A percentile compares a stretch with the other conserved stretches of the same genome.
Evolutionary conservation across 1,140 invertebrate genomes (phyloP).

Genomic region (Polypedilum vanderplanki): DNA sequence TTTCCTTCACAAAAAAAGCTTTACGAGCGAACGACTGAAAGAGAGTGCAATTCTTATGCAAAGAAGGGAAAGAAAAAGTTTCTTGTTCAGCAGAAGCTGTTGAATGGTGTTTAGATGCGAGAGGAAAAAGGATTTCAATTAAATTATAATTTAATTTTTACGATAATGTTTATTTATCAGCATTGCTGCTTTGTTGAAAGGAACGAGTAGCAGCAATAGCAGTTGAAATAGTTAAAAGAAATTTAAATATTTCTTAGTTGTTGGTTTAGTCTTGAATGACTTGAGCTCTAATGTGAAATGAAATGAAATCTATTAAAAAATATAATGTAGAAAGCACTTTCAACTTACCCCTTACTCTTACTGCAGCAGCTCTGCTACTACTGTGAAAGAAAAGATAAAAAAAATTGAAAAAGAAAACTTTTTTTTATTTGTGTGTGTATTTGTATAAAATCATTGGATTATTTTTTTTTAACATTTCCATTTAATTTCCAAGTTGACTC

Average conservation of each 20-base stretch:
- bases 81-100: not conserved
- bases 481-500: constrained; percentile 18
- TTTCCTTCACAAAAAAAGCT: not conserved
- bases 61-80: not conserved
- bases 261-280: constrained; percentile 17
- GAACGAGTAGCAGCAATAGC: not conserved
- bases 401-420: not conserved
- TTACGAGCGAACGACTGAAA: not conserved
- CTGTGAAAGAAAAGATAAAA: too few relatives aligned
- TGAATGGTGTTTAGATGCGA: not conserved
- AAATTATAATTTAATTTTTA: constrained; percentile 29
- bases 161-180: constrained; percentile 28
- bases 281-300: not conserved
- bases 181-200: not conserved
- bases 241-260: constrained; percentile 1
- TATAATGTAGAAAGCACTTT: constrained; percentile 10
- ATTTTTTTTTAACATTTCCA: constrained; percentile 20
- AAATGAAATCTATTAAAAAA: constrained; percentile 14
- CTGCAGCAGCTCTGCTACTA: not conserved
- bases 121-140: constrained; percentile 17
- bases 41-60: constrained; percentile 27
- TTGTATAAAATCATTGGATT: not conserved
- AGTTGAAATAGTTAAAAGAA: not conserved
- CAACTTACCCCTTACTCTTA: not conserved
- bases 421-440: not conserved